Evolutionary conservation across 2,797 vertebrate species (phyloP).

Genomic region (Hafferia zeledoni): DNA sequence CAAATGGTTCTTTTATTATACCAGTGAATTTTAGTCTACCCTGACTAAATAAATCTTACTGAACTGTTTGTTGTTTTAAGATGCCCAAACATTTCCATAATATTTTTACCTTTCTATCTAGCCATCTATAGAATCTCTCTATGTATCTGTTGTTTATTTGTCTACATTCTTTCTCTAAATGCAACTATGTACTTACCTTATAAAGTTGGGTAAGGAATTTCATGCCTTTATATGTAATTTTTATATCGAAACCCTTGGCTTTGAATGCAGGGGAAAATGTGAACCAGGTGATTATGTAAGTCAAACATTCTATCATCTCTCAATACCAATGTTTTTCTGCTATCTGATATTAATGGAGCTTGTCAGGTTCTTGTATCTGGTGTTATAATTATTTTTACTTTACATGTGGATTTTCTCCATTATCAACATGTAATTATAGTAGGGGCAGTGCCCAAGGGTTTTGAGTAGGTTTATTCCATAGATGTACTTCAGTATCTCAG

Average conservation of each 20-base stretch:
- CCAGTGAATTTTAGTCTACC: slow-evolving; percentile 73
- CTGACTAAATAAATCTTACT: slow-evolving; percentile 76
- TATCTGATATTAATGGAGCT: neutral
- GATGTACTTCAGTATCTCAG: neutral
- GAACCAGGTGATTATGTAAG: neutral
- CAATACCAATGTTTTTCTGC: neutral
- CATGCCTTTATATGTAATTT: neutral
- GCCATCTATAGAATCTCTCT: neutral
- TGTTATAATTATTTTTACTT: neutral
- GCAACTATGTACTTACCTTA: neutral
- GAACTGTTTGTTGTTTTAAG: slow-evolving; percentile 72
- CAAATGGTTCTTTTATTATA: slow-evolving; percentile 79
- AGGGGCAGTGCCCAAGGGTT: neutral
- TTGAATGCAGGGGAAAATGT: neutral
- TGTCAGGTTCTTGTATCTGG: neutral
- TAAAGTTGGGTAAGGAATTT: neutral
- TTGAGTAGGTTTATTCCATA: neutral
- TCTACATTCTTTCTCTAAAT: neutral
- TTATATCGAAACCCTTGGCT: neutral
- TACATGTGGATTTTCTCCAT: neutral
- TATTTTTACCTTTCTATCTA: slow-evolving; percentile 42
- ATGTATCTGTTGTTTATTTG: neutral
- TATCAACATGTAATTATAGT: neutral
- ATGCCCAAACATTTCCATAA: slow-evolving; percentile 62
- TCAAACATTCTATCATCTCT: neutral